Base-by-base conservation (phyloP, 1,140 invertebrate species). In the Ceratina japonica region DNA sequence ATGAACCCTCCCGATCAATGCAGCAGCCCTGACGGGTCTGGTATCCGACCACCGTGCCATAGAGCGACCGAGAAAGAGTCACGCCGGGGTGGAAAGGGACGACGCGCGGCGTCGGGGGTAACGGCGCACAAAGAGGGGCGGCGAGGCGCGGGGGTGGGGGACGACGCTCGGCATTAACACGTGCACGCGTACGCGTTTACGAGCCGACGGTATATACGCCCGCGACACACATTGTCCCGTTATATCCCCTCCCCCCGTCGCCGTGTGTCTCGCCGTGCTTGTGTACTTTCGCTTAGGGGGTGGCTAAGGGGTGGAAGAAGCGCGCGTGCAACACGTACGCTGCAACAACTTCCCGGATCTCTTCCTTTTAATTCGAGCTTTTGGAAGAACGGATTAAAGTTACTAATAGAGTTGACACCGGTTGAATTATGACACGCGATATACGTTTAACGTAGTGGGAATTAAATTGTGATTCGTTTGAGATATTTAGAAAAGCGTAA, bases 1-100 rank as follows among this genome's bases (percentile, higher is more conserved):
- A 90, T 88, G 87, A 90, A 86, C 87, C 85, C 88, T 87, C 89
- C 89, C 89, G 90, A 91, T 91, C 90, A 91, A 91, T 90, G 90
- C 90, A 91, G 90, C 89, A 89, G 84, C 89, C 83, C 83, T 87
- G 87, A 87, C 89, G 79, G 69, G 24, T 80, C 77, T 18, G 71
- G 51, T 74, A 74, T 77, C 62, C 64, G 77, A 79, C 64, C 71
- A 70, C 54, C 80, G 58, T 74, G 49, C 24, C 64, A 69, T 24
- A 61, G 65, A 78, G 81, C 68, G 56, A 75, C 37, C 62, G 27
- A 75, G 76, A 75, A 69, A 72, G 62, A 54, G 64, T 69, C 61
- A 58, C 27, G 58, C 13, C 16, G 49, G 49, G 24, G 44, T 18
- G 15, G 27, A 31, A 22, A 24, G 18, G 44, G 18, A 59, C 37